Conservation (phyloP, 2,797 vertebrate genomes). For the Gadopsis bispinosus region DNA sequence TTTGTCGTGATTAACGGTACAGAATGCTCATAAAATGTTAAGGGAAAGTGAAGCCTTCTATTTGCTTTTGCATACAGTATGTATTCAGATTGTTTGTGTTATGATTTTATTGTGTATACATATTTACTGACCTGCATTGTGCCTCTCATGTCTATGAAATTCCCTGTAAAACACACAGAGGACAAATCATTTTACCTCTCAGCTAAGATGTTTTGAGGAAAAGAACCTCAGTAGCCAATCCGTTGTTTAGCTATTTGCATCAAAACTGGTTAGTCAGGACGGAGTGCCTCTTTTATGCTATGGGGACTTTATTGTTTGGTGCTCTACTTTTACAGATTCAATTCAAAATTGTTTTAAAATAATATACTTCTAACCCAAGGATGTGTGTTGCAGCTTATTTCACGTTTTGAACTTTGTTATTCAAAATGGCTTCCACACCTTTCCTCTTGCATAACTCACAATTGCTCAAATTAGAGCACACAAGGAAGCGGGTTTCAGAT, state of each 20-base stretch:
- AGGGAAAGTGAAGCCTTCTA: slow-evolving; percentile 71
- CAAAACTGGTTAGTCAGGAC: slow-evolving; percentile 72
- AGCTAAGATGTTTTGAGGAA: slow-evolving; percentile 61
- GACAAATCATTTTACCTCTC: slow-evolving; percentile 79
- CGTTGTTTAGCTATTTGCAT: slow-evolving; percentile 78
- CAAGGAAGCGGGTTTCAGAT: slow-evolving; percentile 39
- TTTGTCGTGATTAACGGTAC: slow-evolving; percentile 63
- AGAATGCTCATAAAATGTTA: slow-evolving; percentile 72
- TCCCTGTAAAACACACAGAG: slow-evolving; percentile 77
- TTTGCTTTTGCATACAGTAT: slow-evolving; percentile 70
- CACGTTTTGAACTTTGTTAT: neutral
- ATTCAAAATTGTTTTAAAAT: slow-evolving; percentile 81
- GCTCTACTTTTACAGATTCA: slow-evolving; percentile 84
- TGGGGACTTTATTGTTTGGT: slow-evolving; percentile 83
- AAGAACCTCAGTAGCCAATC: slow-evolving; percentile 76
- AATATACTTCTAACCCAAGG: slow-evolving; percentile 76
- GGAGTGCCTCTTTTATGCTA: slow-evolving; percentile 82
- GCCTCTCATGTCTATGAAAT: slow-evolving; percentile 80
- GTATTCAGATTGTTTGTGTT: slow-evolving; percentile 76
- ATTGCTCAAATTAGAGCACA: slow-evolving; percentile 37
- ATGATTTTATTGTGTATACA: slow-evolving; percentile 68
- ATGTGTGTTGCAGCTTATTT: slow-evolving; percentile 74
- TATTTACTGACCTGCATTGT: slow-evolving; percentile 81
- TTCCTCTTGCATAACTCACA: slow-evolving; percentile 24
- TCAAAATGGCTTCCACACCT: slow-evolving; percentile 18